Conservation (phyloP, 2,797 vertebrate genomes). For the Knipowitschia caucasica region DNA sequence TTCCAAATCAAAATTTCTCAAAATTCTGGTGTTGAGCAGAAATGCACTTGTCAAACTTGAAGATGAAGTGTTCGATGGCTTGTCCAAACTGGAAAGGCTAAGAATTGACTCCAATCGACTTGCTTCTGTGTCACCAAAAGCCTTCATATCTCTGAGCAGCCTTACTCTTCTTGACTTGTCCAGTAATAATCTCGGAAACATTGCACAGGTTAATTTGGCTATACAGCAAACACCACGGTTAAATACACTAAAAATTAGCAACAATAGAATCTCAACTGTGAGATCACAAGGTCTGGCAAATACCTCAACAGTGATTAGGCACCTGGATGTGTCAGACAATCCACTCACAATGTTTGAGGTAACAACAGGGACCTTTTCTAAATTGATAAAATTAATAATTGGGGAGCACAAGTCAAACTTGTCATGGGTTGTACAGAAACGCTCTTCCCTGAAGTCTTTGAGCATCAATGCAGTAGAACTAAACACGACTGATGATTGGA, state of each 20-base stretch:
- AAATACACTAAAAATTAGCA: slow-evolving; percentile 23
- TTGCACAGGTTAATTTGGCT: slow-evolving; percentile 26
- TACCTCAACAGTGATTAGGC: slow-evolving; percentile 31
- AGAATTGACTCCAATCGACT: slow-evolving; percentile 48
- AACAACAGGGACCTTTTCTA: slow-evolving; percentile 55
- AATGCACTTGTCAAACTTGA: slow-evolving; percentile 54
- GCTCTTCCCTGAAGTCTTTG: slow-evolving; percentile 54
- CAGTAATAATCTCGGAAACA: slow-evolving; percentile 41
- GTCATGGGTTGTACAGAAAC: slow-evolving; percentile 40
- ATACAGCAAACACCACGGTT: slow-evolving; percentile 55
- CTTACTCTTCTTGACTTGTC: slow-evolving; percentile 60
- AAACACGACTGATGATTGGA: slow-evolving; percentile 23
- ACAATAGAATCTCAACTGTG: slow-evolving; percentile 50
- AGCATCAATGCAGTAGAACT: slow-evolving; percentile 54
- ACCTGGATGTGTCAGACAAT: slow-evolving; percentile 62
- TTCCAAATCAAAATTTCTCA: slow-evolving; percentile 37
- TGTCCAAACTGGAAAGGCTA: slow-evolving; percentile 57
- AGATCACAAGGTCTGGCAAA: slow-evolving; percentile 53
- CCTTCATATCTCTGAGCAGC: slow-evolving; percentile 51
- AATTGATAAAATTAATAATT: slow-evolving; percentile 46
- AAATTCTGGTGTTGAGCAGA: slow-evolving; percentile 52
- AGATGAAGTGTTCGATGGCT: slow-evolving; percentile 50
- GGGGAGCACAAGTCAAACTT: slow-evolving; percentile 27
- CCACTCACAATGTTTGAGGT: slow-evolving; percentile 45
- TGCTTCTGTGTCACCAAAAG: slow-evolving; percentile 21